Conservation (phyloP, 2,888 invertebrate species). For the Andrena minutula region DNA sequence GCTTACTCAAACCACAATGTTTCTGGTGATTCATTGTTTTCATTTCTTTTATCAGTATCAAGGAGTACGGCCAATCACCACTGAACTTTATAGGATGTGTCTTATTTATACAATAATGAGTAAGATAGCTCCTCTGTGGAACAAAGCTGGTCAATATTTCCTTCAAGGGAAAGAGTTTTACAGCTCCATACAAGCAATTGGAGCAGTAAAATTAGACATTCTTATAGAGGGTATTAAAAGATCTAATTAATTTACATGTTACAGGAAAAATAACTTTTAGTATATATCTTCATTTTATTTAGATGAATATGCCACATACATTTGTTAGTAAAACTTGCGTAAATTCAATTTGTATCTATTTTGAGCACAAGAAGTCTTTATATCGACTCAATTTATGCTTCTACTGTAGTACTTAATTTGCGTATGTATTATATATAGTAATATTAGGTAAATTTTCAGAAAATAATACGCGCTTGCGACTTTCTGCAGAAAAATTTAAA, state of each 20-base stretch:
- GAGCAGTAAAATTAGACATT: constrained; percentile 76
- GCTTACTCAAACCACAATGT: background rate
- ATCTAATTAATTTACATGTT: background rate
- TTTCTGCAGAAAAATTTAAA: constrained; percentile 68
- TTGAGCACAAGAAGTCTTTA: too few species aligned
- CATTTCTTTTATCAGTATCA: constrained; percentile 64
- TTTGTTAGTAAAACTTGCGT: too few species aligned
- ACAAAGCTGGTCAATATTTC: constrained; percentile 76
- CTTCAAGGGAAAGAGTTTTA: constrained; percentile 78
- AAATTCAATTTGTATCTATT: too few species aligned
- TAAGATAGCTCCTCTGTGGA: constrained; percentile 81
- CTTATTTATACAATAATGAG: constrained; percentile 80
- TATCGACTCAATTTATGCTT: too few species aligned
- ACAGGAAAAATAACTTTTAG: background rate
- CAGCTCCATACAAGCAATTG: constrained; percentile 53
- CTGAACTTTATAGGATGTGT: constrained; percentile 78
- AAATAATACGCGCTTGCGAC: constrained; percentile 58
- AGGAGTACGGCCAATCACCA: constrained; percentile 68
- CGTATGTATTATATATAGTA: constrained; percentile 15
- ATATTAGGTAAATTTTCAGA: constrained; percentile 55
- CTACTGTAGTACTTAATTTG: too few species aligned
- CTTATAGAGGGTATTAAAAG: constrained; percentile 27
- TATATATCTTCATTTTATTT: too few species aligned
- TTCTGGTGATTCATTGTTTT: background rate
- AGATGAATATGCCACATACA: too few species aligned